These are phyloP conservation scores for Orchesella cincta DNA, from an alignment of 1,140 invertebrate species.

Conservation along the genomic window DNA sequence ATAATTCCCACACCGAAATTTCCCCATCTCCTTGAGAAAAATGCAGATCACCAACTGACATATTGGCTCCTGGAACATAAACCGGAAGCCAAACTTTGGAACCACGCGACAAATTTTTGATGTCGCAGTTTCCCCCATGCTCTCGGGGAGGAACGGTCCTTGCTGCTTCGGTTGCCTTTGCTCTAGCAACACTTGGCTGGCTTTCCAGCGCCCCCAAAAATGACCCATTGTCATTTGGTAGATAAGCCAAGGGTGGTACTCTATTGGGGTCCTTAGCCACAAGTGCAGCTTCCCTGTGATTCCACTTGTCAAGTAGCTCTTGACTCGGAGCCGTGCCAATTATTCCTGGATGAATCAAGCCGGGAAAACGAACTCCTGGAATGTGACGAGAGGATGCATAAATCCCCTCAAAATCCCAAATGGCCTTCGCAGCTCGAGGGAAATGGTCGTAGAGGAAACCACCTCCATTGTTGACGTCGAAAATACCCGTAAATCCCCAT, in stretches of 20 bases:
- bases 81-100: slow-evolving; percentile 44
- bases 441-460: slow-evolving; percentile 32
- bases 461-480: slow-evolving; percentile 38
- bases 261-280: slow-evolving; percentile 21
- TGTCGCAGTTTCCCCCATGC: slow-evolving; percentile 46
- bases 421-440: slow-evolving; percentile 32
- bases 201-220: no score
- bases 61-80: slow-evolving; percentile 41
- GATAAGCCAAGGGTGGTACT: slow-evolving; percentile 31
- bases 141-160: slow-evolving; percentile 43
- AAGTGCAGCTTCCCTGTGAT: slow-evolving; percentile 36
- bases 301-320: slow-evolving; percentile 38
- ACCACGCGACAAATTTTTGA: slow-evolving; percentile 44
- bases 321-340: slow-evolving; percentile 39
- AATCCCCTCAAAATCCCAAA: slow-evolving; percentile 48
- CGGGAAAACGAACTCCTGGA: slow-evolving; percentile 41
- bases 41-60: slow-evolving; percentile 42
- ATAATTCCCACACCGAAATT: slow-evolving; percentile 32
- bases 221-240: slow-evolving; percentile 20
- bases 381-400: slow-evolving; percentile 45
- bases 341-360: slow-evolving; percentile 43
- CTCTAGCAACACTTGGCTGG: slow-evolving; percentile 19
- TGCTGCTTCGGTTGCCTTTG: slow-evolving; percentile 33
- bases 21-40: slow-evolving; percentile 47
- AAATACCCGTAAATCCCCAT: slow-evolving; percentile 39